Evolutionary conservation across 2,888 invertebrate species (phyloP).

Genomic region (Aporophyla lueneburgensis): DNA sequence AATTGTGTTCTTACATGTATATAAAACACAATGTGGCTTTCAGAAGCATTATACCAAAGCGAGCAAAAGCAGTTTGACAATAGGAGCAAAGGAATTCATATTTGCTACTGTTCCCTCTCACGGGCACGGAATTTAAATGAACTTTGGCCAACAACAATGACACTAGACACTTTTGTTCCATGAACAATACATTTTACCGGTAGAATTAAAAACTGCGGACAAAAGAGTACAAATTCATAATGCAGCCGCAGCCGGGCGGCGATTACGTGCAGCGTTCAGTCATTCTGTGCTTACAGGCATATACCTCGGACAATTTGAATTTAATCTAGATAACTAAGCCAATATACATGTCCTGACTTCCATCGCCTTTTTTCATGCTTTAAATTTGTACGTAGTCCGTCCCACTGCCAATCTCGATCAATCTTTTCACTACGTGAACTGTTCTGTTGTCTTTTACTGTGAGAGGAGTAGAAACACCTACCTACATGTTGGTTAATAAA

Average conservation of each 20-base stretch:
- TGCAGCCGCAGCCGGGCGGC: slow-evolving; percentile 81
- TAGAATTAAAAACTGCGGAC: slow-evolving; percentile 90
- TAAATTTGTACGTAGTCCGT: neutral
- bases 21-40: slow-evolving; percentile 81
- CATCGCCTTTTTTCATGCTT: neutral
- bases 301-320: slow-evolving; percentile 36
- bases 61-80: slow-evolving; percentile 87
- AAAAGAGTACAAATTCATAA: slow-evolving; percentile 90
- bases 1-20: slow-evolving; percentile 67
- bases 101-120: slow-evolving; percentile 90
- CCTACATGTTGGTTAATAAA: neutral
- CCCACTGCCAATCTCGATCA: neutral
- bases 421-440: neutral
- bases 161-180: slow-evolving; percentile 89
- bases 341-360: neutral
- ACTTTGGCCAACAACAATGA: slow-evolving; percentile 90
- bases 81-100: slow-evolving; percentile 89
- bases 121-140: slow-evolving; percentile 89
- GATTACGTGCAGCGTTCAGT: slow-evolving; percentile 71
- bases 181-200: slow-evolving; percentile 90
- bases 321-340: slow-evolving; percentile 18
- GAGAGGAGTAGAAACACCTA: neutral
- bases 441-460: neutral
- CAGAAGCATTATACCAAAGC: slow-evolving; percentile 84
- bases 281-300: slow-evolving; percentile 42